phyloP scores from a whole-genome alignment of 2,888 invertebrate genomes.

The Stenoptilia bipunctidactyla region DNA sequence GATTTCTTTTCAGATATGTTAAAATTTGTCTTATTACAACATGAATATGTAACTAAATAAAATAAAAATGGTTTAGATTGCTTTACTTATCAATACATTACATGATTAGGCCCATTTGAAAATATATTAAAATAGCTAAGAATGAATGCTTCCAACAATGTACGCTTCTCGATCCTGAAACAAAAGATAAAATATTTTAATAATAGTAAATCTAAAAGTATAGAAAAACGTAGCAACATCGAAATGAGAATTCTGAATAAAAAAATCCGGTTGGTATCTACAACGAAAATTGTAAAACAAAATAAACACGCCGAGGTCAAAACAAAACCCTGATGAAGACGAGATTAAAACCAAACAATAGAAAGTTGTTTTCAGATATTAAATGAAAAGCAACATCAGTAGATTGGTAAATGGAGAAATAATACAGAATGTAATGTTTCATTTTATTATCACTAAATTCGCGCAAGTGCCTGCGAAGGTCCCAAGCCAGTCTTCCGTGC shows the following conservation, averaged over 20 bases:
- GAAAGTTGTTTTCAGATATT: not conserved
- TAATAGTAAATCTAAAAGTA: not conserved
- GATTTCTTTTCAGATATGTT: constrained; percentile 41
- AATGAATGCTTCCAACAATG: constrained; percentile 51
- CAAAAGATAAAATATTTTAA: constrained; percentile 23
- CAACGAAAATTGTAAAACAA: not conserved
- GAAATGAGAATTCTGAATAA: no score
- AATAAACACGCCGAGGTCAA: not conserved
- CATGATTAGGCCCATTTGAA: not conserved
- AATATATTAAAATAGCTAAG: constrained; percentile 25
- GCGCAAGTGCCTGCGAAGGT: constrained; percentile 17
- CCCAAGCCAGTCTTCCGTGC: constrained; percentile 9
- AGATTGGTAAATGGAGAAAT: not conserved
- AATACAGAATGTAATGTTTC: not conserved
- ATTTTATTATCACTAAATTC: constrained; percentile 10
- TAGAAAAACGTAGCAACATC: no score
- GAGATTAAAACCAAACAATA: constrained; percentile 1
- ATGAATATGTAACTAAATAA: no score
- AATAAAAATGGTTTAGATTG: no score
- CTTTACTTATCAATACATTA: not conserved
- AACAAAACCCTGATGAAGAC: not conserved
- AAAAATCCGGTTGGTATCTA: no score
- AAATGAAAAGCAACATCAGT: not conserved
- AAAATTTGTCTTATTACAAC: constrained; percentile 13
- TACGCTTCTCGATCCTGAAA: constrained; percentile 44